Base-by-base conservation (phyloP, 2,113 vertebrate genomes). In the Alethe castanea region DNA sequence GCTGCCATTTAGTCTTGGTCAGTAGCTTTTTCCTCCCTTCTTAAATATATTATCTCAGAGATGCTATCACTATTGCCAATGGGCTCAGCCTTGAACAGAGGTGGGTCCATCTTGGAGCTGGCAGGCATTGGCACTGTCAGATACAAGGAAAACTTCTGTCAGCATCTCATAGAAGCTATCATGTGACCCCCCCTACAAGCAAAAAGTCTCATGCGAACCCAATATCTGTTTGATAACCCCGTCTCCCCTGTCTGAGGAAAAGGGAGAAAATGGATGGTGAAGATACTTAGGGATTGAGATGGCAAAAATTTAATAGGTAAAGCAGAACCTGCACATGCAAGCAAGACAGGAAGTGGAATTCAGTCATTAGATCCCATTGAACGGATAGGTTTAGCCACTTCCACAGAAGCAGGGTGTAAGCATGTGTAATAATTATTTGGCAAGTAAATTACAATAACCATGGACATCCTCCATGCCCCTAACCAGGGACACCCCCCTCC, bases 391-490 rank as follows among this genome's bases (percentile, higher is more conserved):
- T 86, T 54, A 57, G 4, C 19, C 16, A n/a, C 9, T 59, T 86
- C 14, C 44, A 80, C 53, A 15, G 47, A 80, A 86, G 13, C 11
- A 14, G 5, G 2, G 4, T 66, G 47, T 61, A n/a, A 81, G 12
- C 7, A 78, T 25, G 3, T 38, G 9, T 56, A 44, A 35, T 29
- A 54, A 13, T 23, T n/a, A 36, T 56, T 54, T 56, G 8, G 6
- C n/a, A 60, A 77, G 11, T 60, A 76, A 81, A 35, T 14, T 42
- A 7, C 12, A 19, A 7, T 50, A 42, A 48, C 5, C 5, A 28
- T 20, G 2, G 31, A 35, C 19, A 17, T 8, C 2, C 2, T 4
- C 16, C 2, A 8, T 36, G 47, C 11, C 6, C 5, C 17, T 36
- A 36, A 36, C 5, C 12, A 31, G 38, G 3, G 14, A 45, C 11